Evolutionary conservation across 2,113 vertebrate species (phyloP), one percentile per base, ranked within the genome.

Genomic region (Vulpes vulpes): DNA sequence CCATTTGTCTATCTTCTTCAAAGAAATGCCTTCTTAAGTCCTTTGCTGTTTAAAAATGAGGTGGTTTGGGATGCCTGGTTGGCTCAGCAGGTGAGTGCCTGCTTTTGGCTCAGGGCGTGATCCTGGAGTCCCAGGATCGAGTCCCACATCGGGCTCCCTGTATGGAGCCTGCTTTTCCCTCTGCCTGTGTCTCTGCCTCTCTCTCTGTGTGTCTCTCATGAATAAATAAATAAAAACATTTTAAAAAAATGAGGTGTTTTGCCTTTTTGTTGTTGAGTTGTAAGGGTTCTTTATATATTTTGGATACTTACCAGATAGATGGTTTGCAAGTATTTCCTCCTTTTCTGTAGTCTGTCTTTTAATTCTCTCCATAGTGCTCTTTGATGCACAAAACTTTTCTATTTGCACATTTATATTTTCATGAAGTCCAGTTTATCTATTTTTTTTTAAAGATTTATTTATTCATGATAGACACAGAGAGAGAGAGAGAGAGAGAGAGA

Each of bases 321-420:
- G 67, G 57, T 89, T 67, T 89, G 59, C 35, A 96, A 93, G 59
- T 67, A 65, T 67, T 65, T 73, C 81, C 22, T 74, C 91, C 38
- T 8, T 78, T 53, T 89, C 53, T 76, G 17, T 89, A 79, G 27
- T 6, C 20, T 64, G 64, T 88, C 67, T 49, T 87, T 89, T 89
- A 23, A 69, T 67, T 88, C n/a, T 86, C 17, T 95, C 35, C 25
- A 73, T 55, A 69, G 30, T 76, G 51, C 49, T 51, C 55, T 88
- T 89, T 88, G 67, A 95, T 64, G n/a, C 20, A 35, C 65, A n/a
- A 43, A 80, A 82, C 30, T 82, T 90, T 85, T 53, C 57, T 67
- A 67, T 67, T 87, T 57, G 35, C 20, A 69, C 20, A 35, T 69
- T 69, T 35, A 20, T 67, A 67, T 59, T 91, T 57, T 74, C 35